These are phyloP conservation scores for Lontra canadensis DNA, from an alignment of 2,113 vertebrate genomes.

Conservation along the genomic window DNA sequence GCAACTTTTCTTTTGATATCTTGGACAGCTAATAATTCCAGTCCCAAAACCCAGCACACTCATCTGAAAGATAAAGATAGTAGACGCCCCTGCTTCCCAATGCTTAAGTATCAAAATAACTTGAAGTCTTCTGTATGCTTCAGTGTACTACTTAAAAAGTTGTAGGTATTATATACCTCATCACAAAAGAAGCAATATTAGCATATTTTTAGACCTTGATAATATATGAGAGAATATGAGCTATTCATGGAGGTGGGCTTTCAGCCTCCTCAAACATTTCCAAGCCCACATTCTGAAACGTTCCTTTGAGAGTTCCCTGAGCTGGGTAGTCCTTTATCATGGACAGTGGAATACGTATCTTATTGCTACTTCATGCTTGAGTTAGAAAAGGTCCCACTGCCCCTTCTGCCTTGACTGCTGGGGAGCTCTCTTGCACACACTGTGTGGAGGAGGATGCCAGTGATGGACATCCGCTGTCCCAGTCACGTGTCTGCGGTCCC, in stretches of 20 bases:
- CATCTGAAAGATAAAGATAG: neutral
- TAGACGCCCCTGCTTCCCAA: neutral
- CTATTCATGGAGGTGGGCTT: neutral
- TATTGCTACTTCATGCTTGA: neutral
- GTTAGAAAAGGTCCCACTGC: neutral
- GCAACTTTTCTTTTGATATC: neutral
- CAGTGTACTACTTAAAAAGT: neutral
- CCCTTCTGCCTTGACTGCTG: neutral
- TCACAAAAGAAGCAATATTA: neutral
- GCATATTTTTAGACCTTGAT: neutral
- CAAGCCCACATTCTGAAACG: neutral
- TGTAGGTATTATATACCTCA: neutral
- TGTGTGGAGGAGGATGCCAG: rapidly evolving
- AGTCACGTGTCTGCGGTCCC: neutral
- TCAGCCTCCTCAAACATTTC: neutral
- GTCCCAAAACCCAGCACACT: neutral
- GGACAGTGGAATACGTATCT: neutral
- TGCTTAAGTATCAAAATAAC: neutral
- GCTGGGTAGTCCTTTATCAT: neutral
- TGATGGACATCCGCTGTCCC: rapidly evolving
- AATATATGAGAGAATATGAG: neutral
- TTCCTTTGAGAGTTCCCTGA: neutral
- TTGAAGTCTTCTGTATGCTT: neutral
- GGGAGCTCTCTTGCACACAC: rapidly evolving
- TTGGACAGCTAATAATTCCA: neutral